These are phyloP conservation scores for Meleagris gallopavo DNA, from an alignment of 2,113 vertebrate genomes.

Conservation along the genomic window DNA sequence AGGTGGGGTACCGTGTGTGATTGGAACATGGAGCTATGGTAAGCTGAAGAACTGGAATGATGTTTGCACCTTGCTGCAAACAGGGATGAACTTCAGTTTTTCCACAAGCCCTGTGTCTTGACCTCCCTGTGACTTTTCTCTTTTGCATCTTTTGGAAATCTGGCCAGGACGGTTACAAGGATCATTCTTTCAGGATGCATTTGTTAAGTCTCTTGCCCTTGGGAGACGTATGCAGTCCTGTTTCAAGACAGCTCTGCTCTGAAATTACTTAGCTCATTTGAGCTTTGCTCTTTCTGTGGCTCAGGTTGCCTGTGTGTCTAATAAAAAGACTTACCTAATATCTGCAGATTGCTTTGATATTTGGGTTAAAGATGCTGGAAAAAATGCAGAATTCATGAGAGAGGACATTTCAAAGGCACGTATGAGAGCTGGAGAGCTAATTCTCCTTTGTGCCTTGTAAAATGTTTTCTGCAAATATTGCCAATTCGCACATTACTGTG, in stretches of 20 bases:
- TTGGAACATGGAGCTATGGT: neutral
- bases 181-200: neutral
- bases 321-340: constrained; percentile 43
- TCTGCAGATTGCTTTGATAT: constrained; percentile 53
- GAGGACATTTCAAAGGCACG: constrained; percentile 48
- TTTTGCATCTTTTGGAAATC: constrained; percentile 10
- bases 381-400: constrained; percentile 9
- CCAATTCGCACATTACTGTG: neutral
- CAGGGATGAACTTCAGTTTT: neutral
- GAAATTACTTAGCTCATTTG: constrained; percentile 35
- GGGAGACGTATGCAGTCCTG: constrained; percentile 3
- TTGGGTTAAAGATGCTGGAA: constrained; percentile 31
- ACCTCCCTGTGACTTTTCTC: constrained; percentile 7
- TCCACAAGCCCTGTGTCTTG: neutral
- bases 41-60: neutral
- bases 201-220: neutral
- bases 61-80: neutral
- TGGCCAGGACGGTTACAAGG: neutral
- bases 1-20: neutral
- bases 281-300: constrained; percentile 33
- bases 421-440: neutral
- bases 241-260: constrained; percentile 15
- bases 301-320: neutral
- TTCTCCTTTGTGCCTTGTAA: neutral
- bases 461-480: neutral